These are phyloP conservation scores for Felis catus DNA, from an alignment of 2,113 vertebrate genomes.

Conservation along the genomic window DNA sequence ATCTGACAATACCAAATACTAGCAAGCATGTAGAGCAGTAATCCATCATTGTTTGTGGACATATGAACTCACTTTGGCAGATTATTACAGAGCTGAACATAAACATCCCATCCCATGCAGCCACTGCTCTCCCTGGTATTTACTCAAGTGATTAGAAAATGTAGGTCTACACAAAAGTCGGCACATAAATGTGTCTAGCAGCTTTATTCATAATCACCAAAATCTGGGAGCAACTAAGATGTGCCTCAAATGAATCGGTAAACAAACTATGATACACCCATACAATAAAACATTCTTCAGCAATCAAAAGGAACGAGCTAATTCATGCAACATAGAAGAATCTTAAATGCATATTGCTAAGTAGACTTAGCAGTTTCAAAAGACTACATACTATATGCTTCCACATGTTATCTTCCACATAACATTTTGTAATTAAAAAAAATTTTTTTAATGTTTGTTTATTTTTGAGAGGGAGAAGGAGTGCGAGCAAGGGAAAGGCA, in stretches of 20 bases:
- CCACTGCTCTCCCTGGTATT: background rate
- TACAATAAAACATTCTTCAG: background rate
- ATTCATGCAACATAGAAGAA: background rate
- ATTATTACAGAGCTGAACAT: background rate
- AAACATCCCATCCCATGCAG: background rate
- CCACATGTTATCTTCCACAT: background rate
- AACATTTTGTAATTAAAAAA: background rate
- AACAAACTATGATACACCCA: background rate
- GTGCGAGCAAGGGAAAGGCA: no score
- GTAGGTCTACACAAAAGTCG: background rate
- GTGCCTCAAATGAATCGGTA: background rate
- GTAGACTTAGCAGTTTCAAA: conserved; percentile 4
- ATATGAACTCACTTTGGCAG: background rate
- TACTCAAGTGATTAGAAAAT: background rate
- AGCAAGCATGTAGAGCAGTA: background rate
- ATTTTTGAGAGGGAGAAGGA: no score
- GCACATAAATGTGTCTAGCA: background rate
- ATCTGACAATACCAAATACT: background rate
- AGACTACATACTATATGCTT: background rate
- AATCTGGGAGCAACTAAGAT: background rate
- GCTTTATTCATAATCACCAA: background rate
- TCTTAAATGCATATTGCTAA: background rate
- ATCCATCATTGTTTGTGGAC: background rate
- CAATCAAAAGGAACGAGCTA: background rate
- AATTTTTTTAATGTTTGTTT: no score